Base-by-base conservation (phyloP, 2,888 invertebrate genomes). In the Conops quadrifasciatus region DNA sequence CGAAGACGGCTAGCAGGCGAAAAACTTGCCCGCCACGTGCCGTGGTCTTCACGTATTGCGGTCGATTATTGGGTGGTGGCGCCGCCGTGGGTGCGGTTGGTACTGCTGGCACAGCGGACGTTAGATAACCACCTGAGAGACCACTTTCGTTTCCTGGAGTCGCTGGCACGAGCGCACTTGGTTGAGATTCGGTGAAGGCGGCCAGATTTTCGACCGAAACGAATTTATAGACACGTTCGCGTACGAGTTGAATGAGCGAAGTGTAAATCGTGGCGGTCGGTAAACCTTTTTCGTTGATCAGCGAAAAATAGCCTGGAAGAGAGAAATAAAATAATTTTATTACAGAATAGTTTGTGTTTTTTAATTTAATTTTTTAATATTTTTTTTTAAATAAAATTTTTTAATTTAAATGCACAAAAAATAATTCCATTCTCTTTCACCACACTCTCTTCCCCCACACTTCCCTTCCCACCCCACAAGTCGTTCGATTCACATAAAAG, bases 1-100 rank as follows among this genome's bases (percentile, higher is more conserved):
- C 92, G 84, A 92, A 93, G 59, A 93, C 92, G 0, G 92, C 93
- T 16, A 93, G 87, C 60, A 93, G 86, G 58, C 92, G 89, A 77
- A 92, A 89, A 49, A 92, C 91, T 74, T 92, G 92, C 0, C 93
- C 93, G 1, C 91, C 90, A 67, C 90, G 87, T 56, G 91, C 90
- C 70, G 90, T 91, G n/a, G 91, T 90, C 78, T 92, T 90, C 77
- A 91, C 88, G 80, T 93, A 93, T 75, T 88, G 88, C 28, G 87
- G 83, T 28, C 85, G 77, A 64, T 78, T 80, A 71, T 80, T 79
- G 70, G 74, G 76, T 59, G 75, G 65, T 51, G 74, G 72, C 51
- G 74, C 71, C 9, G 36, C 5, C 36, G 36, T 7, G 4, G 36
- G 36, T 36, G 9, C 36, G 36, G 36, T 4, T 24, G 74, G 72